phyloP scores from a whole-genome alignment of 2,888 invertebrate genomes.

The Tridacna crocea region DNA sequence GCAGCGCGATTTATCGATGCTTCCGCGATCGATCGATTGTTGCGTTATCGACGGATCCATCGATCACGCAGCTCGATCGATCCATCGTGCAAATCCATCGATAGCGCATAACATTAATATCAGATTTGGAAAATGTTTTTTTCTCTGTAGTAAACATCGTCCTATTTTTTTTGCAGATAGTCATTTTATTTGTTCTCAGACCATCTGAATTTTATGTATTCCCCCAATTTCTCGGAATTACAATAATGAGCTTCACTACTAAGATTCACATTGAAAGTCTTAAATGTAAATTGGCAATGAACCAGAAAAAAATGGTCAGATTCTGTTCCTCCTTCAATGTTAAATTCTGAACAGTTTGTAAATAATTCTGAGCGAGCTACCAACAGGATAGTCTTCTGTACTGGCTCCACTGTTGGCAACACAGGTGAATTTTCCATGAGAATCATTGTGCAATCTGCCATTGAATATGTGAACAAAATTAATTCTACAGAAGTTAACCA shows the following conservation, averaged over 20 bases:
- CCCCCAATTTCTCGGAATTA: neutral
- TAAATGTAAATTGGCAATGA: neutral
- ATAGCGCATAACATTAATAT: too few relatives aligned
- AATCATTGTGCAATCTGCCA: neutral
- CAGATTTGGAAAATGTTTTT: too few relatives aligned
- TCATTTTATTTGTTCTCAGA: neutral
- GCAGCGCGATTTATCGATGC: too few relatives aligned
- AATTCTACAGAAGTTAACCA: neutral
- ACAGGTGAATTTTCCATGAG: neutral
- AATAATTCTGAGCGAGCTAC: constrained; percentile 13
- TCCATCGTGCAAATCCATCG: too few relatives aligned
- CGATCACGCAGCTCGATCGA: too few relatives aligned
- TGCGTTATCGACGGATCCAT: too few relatives aligned
- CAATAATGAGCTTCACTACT: neutral
- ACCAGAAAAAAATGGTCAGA: neutral
- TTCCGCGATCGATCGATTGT: too few relatives aligned
- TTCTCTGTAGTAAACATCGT: too few relatives aligned
- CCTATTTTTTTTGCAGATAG: neutral
- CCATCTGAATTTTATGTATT: neutral
- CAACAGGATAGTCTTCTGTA: neutral
- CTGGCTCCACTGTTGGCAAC: constrained; percentile 6
- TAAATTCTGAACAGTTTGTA: neutral
- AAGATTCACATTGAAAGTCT: neutral
- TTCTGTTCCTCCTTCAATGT: neutral
- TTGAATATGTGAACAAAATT: neutral